Percentiles rank a stretch among this genome's conserved stretches.
Conservation (phyloP, 1,140 invertebrate genomes). For the Cryptotermes secundus region DNA sequence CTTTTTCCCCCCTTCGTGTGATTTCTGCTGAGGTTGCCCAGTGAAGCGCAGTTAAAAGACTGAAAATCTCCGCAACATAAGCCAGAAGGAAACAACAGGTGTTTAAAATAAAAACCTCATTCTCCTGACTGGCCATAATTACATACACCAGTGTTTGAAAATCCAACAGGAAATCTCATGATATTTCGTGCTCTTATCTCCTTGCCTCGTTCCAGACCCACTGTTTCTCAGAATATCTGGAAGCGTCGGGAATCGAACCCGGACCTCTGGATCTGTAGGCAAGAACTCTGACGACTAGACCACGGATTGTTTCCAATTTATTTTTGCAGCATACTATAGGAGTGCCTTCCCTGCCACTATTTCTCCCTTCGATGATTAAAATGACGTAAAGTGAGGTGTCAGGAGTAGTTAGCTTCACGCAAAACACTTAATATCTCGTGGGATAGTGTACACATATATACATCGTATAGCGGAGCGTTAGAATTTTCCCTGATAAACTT, state of each 20-base stretch:
- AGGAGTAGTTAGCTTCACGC: neutral
- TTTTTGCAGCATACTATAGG: neutral
- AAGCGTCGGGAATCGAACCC: too few species aligned
- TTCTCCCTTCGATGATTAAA: conserved; percentile 5
- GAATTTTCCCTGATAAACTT: neutral
- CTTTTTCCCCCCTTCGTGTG: neutral
- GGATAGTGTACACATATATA: neutral
- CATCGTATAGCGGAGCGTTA: neutral
- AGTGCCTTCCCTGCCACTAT: neutral
- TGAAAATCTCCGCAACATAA: neutral
- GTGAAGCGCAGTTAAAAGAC: neutral
- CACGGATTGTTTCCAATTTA: too few species aligned
- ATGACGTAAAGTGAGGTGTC: conserved; percentile 5
- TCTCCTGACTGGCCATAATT: too few species aligned
- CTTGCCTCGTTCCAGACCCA: too few species aligned
- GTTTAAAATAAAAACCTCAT: too few species aligned
- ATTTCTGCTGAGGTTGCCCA: neutral
- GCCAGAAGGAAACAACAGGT: too few species aligned
- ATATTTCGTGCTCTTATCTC: too few species aligned
- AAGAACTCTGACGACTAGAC: too few species aligned
- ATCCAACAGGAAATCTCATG: too few species aligned
- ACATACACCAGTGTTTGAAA: too few species aligned
- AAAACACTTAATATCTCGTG: conserved; percentile 5
- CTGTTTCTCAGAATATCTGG: too few species aligned
- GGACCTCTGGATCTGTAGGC: too few species aligned